Percentiles rank a stretch among this genome's conserved stretches.
These are phyloP conservation scores for Rhysida immarginata DNA, from an alignment of 1,140 invertebrate genomes.

Conservation along the genomic window DNA sequence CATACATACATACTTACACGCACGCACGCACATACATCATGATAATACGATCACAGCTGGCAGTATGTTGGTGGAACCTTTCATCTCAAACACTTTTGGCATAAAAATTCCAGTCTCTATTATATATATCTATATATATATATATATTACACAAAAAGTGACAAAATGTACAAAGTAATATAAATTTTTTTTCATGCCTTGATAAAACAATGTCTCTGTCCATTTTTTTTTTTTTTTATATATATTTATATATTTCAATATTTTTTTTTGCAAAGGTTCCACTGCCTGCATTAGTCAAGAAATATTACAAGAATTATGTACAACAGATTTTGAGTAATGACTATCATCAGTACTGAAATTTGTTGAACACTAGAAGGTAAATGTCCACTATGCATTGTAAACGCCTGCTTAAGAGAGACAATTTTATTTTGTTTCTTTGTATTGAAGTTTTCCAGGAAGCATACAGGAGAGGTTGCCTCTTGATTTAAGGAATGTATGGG, in stretches of 20 bases:
- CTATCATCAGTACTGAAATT: neutral
- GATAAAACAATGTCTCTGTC: neutral
- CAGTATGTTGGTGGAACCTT: neutral
- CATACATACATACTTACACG: neutral
- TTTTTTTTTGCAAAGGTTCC: too few species aligned
- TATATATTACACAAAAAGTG: neutral
- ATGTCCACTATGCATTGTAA: neutral
- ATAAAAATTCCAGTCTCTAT: neutral
- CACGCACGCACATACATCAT: neutral
- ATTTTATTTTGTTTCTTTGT: too few species aligned
- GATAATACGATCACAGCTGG: slow-evolving; percentile 1
- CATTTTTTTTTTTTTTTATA: neutral
- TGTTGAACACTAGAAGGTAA: neutral
- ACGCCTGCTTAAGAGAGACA: too few species aligned
- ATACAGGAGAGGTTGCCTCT: neutral
- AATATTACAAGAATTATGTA: neutral
- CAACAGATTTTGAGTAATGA: neutral
- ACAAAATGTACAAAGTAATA: neutral
- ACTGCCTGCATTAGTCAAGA: neutral
- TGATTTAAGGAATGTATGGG: neutral
- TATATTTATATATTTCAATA: neutral
- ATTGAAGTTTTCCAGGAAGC: neutral
- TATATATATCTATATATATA: neutral
- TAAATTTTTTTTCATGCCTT: neutral
- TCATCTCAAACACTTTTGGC: too few species aligned